Percentiles rank a stretch among this genome's conserved stretches.
phyloP scores from a whole-genome alignment of 2,113 vertebrate genomes.

The Ochotona princeps region DNA sequence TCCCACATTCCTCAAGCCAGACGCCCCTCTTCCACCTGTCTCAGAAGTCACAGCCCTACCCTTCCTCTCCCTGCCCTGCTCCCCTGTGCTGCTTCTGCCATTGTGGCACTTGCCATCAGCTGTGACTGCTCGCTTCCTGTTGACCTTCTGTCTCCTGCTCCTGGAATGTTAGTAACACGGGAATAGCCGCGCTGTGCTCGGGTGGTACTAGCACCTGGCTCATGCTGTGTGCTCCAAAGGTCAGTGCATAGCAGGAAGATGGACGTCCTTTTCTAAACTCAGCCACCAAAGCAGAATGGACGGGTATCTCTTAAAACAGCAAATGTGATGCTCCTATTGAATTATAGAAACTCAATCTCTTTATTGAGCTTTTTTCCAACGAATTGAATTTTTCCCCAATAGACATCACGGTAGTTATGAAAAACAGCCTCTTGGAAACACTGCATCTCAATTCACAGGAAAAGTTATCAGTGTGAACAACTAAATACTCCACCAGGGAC shows the following conservation, averaged over 20 bases:
- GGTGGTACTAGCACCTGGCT: neutral
- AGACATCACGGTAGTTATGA: neutral
- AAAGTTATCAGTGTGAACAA: rapidly evolving
- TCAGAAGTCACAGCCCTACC: rapidly evolving
- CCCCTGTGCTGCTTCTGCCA: neutral
- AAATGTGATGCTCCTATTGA: neutral
- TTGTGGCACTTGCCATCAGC: neutral
- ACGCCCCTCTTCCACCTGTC: neutral
- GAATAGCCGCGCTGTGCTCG: neutral
- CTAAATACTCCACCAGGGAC: rapidly evolving
- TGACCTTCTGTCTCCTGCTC: neutral
- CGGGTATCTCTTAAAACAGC: neutral
- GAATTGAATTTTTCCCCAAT: neutral
- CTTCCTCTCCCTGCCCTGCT: too few species aligned
- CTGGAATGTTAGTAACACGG: neutral
- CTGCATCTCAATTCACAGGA: rapidly evolving
- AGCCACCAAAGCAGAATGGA: neutral
- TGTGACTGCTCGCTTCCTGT: neutral
- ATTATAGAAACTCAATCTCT: neutral
- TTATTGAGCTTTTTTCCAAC: neutral
- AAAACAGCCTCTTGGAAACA: neutral
- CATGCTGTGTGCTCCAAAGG: neutral
- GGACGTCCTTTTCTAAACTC: neutral
- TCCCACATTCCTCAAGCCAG: neutral
- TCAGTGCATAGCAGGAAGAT: neutral